These are phyloP conservation scores for Papilio helenus DNA, from an alignment of 1,140 invertebrate species.

Conservation along the genomic window DNA sequence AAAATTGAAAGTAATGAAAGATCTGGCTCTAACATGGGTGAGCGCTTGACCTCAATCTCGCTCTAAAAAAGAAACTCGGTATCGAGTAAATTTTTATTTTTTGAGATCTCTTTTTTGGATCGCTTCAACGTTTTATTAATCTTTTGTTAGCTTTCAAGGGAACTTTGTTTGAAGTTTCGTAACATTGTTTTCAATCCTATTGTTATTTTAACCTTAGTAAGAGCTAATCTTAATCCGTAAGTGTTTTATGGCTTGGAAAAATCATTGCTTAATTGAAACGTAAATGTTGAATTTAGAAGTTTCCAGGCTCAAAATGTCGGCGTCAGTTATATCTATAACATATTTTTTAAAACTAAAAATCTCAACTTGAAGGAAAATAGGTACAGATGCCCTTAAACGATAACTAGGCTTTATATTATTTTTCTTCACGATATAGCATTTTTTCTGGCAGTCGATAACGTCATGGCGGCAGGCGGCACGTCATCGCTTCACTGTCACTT, in stretches of 20 bases:
- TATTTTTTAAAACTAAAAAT: background rate
- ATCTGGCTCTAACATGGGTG: constrained; percentile 18
- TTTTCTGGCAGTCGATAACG: constrained; percentile 24
- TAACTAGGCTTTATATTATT: background rate
- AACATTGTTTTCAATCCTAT: constrained; percentile 23
- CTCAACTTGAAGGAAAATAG: no score
- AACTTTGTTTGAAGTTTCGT: constrained; percentile 27
- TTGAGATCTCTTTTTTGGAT: constrained; percentile 44
- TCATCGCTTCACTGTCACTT: constrained; percentile 56
- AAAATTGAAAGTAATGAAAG: constrained; percentile 32
- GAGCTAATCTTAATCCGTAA: background rate
- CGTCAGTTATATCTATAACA: background rate
- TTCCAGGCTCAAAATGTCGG: background rate
- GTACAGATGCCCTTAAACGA: no score
- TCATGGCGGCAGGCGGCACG: constrained; percentile 39
- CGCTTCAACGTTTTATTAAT: constrained; percentile 42
- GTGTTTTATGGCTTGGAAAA: constrained; percentile 10
- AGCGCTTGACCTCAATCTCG: constrained; percentile 46
- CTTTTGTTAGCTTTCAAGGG: constrained; percentile 45
- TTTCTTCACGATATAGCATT: background rate
- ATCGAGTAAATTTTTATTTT: constrained; percentile 41
- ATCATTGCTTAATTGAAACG: background rate
- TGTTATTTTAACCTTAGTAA: constrained; percentile 35
- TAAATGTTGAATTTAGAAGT: background rate
- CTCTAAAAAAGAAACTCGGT: constrained; percentile 44